These are phyloP conservation scores for Phalacrocorax aristotelis DNA, from an alignment of 2,113 vertebrate species.

Conservation along the genomic window DNA sequence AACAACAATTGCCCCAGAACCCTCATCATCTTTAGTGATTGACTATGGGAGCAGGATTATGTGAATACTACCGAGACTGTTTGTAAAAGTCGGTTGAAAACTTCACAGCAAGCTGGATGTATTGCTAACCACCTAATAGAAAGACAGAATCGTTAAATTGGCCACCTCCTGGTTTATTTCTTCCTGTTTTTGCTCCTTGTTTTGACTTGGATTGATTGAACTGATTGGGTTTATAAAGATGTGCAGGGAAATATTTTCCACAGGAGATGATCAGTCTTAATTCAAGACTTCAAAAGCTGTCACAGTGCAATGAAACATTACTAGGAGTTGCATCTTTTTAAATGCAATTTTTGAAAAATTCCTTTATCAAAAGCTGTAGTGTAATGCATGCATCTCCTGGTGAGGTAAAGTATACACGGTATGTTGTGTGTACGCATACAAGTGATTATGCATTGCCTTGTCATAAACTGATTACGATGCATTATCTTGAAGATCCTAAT, in stretches of 20 bases:
- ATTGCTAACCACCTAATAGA: neutral
- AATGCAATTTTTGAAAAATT: neutral
- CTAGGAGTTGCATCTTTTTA: neutral
- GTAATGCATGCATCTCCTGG: neutral
- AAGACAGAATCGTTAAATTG: neutral
- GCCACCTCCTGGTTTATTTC: neutral
- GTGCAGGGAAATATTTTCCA: neutral
- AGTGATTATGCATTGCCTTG: neutral
- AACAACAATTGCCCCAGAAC: neutral
- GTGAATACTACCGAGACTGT: neutral
- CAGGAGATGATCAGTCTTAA: neutral
- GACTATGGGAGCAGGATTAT: neutral
- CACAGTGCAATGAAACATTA: neutral
- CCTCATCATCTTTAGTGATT: fast-evolving
- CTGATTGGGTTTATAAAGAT: neutral
- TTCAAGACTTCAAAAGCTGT: neutral
- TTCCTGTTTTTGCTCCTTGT: neutral
- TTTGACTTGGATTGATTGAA: neutral
- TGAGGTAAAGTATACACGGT: neutral
- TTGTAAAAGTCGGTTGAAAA: neutral
- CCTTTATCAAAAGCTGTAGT: neutral
- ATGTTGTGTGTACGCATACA: fast-evolving
- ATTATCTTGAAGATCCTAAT: constrained; percentile 65
- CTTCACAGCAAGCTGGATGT: neutral
- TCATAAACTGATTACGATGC: neutral